phyloP scores from a whole-genome alignment of 2,888 invertebrate species.

The Callosobruchus maculatus region DNA sequence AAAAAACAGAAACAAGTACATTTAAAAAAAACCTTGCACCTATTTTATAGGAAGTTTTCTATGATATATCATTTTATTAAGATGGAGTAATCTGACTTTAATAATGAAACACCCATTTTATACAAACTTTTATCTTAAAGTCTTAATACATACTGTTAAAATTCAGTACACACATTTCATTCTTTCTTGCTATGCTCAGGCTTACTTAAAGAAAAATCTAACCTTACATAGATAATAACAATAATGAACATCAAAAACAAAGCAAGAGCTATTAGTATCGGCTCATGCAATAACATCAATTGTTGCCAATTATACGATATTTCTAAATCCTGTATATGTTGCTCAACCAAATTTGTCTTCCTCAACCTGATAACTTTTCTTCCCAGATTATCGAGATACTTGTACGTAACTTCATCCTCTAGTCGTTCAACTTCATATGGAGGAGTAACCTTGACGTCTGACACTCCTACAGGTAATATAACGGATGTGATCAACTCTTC shows the following conservation, averaged over 20 bases:
- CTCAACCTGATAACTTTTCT: constrained; percentile 80
- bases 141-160: neutral
- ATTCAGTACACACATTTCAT: constrained; percentile 16
- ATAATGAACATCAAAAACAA: constrained; percentile 85
- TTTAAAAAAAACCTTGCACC: too few species aligned
- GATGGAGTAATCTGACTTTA: too few species aligned
- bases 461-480: constrained; percentile 89
- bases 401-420: constrained; percentile 76
- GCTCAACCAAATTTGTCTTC: constrained; percentile 86
- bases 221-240: constrained; percentile 89
- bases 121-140: neutral
- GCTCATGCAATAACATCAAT: constrained; percentile 86
- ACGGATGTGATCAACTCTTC: constrained; percentile 85
- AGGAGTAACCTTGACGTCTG: constrained; percentile 73
- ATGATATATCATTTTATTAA: too few species aligned
- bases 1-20: too few species aligned
- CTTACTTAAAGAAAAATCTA: constrained; percentile 85
- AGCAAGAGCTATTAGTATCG: constrained; percentile 82
- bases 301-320: constrained; percentile 85
- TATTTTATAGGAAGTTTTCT: too few species aligned
- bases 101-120: neutral
- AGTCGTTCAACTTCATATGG: constrained; percentile 78
- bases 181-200: constrained; percentile 54
- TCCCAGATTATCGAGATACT: constrained; percentile 93
- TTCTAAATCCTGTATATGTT: constrained; percentile 94